Base-by-base conservation (phyloP, 1,140 invertebrate genomes). In the Dermatophagoides farinae region DNA sequence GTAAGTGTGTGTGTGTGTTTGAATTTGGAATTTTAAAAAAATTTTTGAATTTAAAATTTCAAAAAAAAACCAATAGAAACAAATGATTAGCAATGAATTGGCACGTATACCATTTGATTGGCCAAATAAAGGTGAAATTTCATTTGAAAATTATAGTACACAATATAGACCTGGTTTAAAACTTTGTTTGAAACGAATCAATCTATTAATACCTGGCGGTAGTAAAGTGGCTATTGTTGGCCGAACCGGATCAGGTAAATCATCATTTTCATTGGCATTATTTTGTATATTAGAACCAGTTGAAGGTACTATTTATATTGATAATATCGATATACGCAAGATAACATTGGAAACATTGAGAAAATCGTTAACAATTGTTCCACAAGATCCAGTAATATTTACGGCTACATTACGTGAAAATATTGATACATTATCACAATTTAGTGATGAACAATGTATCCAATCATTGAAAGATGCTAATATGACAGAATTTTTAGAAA, bases 371-470 rank as follows among this genome's bases (percentile, higher is more conserved):
- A 85, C 85, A 20, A 82, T 95, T 64, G 92, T 97, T 67, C 88
- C 91, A 0, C 93, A 97, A 74, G 85, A 90, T 69, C 88, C 92
- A 9, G 90, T 96, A 70, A 74, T 97, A 46, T 97, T 95, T 72
- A 76, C 76, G 69, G 90, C 88, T 1, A 83, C 80, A 2, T 74
- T 97, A 16, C 75, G 85, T 57, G 83, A 91, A 67, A 97, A 97
- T 74, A 71, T 97, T 41, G 88, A 93, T 73, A 88, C 91, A 0
- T 71, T 82, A 23, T 72, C 74, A 22, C 72, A 78, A 55, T 78
- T 79, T 67, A 69, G 74, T 43, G 89, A 92, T 70, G 69, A 74
- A 9, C 82, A 88, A 67, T 75, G 96, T 55, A 83, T 81, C 78
- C 78, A 78, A 63, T 83, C 85, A 14, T 71, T 96, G 31, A 77